Percentiles rank a stretch among this genome's conserved stretches.
These are phyloP conservation scores for Grapholita molesta DNA, from an alignment of 1,140 invertebrate genomes.

Conservation along the genomic window DNA sequence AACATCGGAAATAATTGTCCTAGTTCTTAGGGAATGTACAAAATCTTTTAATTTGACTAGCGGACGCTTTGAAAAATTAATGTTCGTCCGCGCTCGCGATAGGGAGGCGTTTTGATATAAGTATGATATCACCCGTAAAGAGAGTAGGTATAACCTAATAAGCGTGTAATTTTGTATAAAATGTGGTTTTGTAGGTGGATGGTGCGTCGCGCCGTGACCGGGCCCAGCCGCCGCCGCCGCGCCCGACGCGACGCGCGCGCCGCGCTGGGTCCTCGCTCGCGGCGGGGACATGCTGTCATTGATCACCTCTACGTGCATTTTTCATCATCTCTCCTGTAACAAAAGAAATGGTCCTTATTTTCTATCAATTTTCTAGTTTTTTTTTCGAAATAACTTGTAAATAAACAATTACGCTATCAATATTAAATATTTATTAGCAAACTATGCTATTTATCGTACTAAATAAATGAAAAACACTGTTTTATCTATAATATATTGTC, in stretches of 20 bases:
- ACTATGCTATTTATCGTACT: no score
- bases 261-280: constrained; percentile 63
- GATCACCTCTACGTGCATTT: constrained; percentile 60
- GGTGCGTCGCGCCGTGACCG: constrained; percentile 32
- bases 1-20: constrained; percentile 58
- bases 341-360: constrained; percentile 31
- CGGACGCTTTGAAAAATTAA: constrained; percentile 72
- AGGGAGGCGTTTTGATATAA: constrained; percentile 43
- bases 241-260: constrained; percentile 38
- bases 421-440: no score
- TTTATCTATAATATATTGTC: no score
- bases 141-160: constrained; percentile 70
- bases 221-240: constrained; percentile 45
- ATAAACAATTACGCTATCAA: background rate
- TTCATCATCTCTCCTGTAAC: constrained; percentile 71
- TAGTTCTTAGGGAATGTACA: constrained; percentile 65
- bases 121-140: constrained; percentile 51
- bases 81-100: constrained; percentile 53
- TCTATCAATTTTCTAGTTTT: background rate
- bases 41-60: constrained; percentile 73
- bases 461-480: no score
- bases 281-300: constrained; percentile 73
- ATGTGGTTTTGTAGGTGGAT: constrained; percentile 42
- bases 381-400: no score
- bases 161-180: constrained; percentile 63